Percentiles rank a stretch among this genome's conserved stretches.
phyloP scores from a whole-genome alignment of 2,888 invertebrate genomes.

The Invenusta paracnida region DNA sequence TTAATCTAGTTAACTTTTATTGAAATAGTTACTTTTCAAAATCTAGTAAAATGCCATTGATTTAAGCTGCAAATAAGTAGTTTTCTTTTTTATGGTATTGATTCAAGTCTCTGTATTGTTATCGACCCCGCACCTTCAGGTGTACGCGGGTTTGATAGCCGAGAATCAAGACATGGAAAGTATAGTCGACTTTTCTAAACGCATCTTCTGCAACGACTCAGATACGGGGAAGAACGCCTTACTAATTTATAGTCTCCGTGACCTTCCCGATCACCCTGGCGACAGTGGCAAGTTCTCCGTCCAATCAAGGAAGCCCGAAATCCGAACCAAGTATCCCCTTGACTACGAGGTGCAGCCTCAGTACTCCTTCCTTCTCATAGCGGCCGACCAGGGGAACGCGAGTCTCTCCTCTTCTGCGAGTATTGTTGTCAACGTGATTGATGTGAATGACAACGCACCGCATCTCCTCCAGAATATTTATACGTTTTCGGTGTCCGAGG shows the following conservation, averaged over 20 bases:
- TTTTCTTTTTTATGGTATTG: too few species aligned
- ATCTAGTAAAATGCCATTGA: too few species aligned
- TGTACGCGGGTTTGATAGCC: background rate
- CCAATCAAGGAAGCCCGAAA: background rate
- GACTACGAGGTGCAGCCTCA: background rate
- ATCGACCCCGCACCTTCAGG: too few species aligned
- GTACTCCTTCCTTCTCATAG: background rate
- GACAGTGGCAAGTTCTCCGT: background rate
- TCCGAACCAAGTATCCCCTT: background rate
- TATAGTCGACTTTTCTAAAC: background rate
- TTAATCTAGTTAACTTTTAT: too few species aligned
- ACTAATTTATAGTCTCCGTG: background rate
- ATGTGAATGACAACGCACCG: background rate
- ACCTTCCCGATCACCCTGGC: background rate
- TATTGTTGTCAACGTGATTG: background rate
- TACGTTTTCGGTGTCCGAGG: conserved; percentile 2
- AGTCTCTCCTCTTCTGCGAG: background rate
- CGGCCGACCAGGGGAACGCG: background rate
- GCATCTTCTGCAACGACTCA: background rate
- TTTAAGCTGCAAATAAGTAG: too few species aligned
- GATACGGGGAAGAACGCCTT: background rate
- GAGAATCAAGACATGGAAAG: background rate
- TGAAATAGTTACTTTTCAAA: too few species aligned
- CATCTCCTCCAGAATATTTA: background rate
- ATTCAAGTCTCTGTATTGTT: too few species aligned